These are phyloP conservation scores for Tyrannus savana DNA, from an alignment of 2,113 vertebrate genomes.

Conservation along the genomic window DNA sequence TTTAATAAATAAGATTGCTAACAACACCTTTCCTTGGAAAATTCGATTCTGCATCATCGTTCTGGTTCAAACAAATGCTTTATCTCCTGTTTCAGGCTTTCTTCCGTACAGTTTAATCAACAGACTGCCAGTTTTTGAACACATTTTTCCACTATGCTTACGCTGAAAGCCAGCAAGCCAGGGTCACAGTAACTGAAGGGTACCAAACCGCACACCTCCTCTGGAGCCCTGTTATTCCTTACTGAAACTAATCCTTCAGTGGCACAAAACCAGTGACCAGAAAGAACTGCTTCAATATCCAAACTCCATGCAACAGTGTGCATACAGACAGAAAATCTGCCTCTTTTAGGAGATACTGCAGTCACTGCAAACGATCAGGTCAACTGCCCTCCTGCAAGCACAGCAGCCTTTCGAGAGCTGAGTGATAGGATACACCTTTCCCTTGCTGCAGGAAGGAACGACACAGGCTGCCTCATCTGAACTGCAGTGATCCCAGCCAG, in stretches of 20 bases:
- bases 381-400: background rate
- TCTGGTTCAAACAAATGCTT: background rate
- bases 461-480: background rate
- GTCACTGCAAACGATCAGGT: background rate
- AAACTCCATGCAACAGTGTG: background rate
- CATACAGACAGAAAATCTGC: background rate
- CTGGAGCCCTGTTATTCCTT: background rate
- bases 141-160: background rate
- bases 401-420: background rate
- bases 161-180: background rate
- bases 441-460: background rate
- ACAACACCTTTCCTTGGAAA: background rate
- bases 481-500: background rate
- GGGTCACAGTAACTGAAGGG: background rate
- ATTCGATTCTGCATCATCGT: background rate
- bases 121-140: background rate
- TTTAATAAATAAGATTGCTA: background rate
- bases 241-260: background rate
- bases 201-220: background rate
- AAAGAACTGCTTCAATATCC: background rate
- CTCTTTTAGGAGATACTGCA: background rate
- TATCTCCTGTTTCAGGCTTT: background rate
- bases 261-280: background rate
- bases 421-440: background rate
- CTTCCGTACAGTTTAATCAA: background rate